Percentiles rank a stretch among this genome's conserved stretches.
Conservation (phyloP, 2,113 vertebrate genomes). For the Tragelaphus buxtoni region DNA sequence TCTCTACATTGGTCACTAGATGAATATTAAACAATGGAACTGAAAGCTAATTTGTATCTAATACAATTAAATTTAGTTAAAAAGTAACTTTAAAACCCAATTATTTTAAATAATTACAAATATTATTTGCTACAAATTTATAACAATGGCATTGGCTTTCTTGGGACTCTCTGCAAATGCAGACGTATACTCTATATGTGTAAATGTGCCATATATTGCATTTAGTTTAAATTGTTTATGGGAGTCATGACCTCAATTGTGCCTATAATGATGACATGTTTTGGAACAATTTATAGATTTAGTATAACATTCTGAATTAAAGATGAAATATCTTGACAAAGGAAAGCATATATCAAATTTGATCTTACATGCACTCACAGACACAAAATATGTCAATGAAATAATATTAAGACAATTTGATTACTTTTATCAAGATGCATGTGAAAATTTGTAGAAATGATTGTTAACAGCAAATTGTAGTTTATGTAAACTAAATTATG, state of each 20-base stretch:
- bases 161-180: not conserved
- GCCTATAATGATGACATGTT: not conserved
- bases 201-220: not conserved
- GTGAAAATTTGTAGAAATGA: constrained; percentile 3
- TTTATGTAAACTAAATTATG: not conserved
- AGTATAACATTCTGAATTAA: not conserved
- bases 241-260: not conserved
- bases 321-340: not conserved
- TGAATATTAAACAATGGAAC: not conserved
- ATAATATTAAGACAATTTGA: not conserved
- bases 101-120: not conserved
- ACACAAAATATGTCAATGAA: not conserved
- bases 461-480: not conserved
- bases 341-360: not conserved
- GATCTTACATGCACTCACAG: not conserved
- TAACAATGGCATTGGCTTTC: not conserved
- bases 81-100: not conserved
- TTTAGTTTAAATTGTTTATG: not conserved
- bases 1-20: not conserved
- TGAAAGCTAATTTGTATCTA: not conserved
- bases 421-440: not conserved
- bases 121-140: not conserved
- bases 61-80: not conserved
- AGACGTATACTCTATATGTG: not conserved
- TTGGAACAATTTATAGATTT: not conserved